Percentiles rank a stretch among this genome's conserved stretches.
Conservation (phyloP, 2,113 vertebrate species). For the Thamnophis sirtalis region DNA sequence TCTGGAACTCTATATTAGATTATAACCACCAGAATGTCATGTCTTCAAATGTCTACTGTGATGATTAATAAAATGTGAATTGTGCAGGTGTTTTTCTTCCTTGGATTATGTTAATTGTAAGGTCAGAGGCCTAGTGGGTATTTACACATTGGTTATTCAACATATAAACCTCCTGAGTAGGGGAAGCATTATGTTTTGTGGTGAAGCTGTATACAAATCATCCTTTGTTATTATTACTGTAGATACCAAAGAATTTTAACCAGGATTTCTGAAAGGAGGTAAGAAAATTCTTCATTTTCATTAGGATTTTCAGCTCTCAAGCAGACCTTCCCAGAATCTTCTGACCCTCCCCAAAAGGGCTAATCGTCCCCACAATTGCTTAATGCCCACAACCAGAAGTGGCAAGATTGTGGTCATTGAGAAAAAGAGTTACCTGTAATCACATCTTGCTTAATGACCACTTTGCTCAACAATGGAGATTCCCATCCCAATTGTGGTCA, state of each 20-base stretch:
- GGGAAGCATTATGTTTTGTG: not conserved
- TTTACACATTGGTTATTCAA: not conserved
- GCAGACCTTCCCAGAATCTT: not conserved
- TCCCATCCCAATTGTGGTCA: not conserved
- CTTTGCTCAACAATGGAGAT: not conserved
- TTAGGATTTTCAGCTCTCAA: not conserved
- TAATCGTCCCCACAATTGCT: not conserved
- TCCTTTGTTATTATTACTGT: not conserved
- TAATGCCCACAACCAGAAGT: not conserved
- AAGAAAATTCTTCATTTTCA: not conserved
- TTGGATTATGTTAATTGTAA: not conserved
- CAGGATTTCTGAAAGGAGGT: not conserved
- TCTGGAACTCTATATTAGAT: not conserved
- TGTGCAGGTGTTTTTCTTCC: not conserved
- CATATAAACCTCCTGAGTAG: not conserved
- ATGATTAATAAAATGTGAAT: not conserved
- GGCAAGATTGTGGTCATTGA: not conserved
- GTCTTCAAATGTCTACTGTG: not conserved
- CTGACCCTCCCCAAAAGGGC: not conserved
- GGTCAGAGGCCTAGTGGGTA: not conserved
- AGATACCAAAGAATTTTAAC: not conserved
- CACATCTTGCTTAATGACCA: not conserved
- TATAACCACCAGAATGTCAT: not conserved
- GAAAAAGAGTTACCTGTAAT: not conserved
- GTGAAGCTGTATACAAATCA: not conserved